Conservation (phyloP, 2,888 invertebrate genomes). For the Andrena dorsata region DNA sequence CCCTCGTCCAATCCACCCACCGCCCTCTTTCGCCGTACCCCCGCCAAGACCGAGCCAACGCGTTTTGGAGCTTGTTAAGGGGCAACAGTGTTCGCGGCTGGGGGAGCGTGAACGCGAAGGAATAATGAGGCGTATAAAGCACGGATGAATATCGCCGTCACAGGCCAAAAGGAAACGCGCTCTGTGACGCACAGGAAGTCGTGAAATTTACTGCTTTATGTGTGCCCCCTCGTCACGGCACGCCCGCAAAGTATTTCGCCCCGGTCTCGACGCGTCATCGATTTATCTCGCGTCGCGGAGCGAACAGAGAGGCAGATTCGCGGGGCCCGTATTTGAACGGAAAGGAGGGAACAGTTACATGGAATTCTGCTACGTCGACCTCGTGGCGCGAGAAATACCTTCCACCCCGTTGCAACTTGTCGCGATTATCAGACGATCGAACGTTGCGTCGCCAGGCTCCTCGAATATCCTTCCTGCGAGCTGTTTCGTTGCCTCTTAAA, state of each 20-base stretch:
- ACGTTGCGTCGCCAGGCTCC: background rate
- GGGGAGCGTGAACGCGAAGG: constrained; percentile 12
- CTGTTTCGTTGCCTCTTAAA: background rate
- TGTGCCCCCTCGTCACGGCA: background rate
- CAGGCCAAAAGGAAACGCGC: constrained; percentile 15
- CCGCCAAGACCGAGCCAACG: background rate
- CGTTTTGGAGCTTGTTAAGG: constrained; percentile 23
- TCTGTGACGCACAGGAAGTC: background rate
- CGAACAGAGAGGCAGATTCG: background rate
- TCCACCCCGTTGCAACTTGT: background rate
- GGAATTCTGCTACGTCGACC: background rate
- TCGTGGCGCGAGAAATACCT: background rate
- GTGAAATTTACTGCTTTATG: constrained; percentile 3
- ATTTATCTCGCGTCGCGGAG: background rate
- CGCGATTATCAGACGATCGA: background rate
- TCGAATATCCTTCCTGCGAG: background rate
- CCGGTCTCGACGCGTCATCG: constrained; percentile 3
- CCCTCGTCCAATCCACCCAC: constrained; percentile 37
- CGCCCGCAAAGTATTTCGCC: constrained; percentile 13
- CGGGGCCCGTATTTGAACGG: background rate
- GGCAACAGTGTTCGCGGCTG: constrained; percentile 14
- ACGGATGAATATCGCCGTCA: constrained; percentile 17
- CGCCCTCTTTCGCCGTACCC: constrained; percentile 1
- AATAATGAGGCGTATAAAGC: constrained; percentile 44
- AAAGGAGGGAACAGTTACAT: background rate